Base-by-base conservation (phyloP, 2,888 invertebrate genomes). In the Chrysolina americana region DNA sequence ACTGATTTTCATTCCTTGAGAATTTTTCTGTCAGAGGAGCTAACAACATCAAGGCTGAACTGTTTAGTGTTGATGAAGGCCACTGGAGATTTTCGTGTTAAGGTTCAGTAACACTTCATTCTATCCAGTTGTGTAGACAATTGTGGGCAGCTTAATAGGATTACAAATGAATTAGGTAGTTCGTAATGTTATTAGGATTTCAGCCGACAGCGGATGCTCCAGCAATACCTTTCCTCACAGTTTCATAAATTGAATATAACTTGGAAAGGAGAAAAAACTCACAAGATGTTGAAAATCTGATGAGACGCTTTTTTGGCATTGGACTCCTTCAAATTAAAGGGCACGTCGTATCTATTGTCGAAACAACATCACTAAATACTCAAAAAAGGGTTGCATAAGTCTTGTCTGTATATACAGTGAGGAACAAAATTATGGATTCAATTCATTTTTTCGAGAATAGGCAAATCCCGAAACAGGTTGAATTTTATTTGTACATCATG, bases 61-160 rank as follows among this genome's bases (percentile, higher is more conserved):
- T 59, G 70, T 70, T 70, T 70, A 62, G 41, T 50, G 50, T 70
- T 64, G 53, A 63, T 68, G 70, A 50, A 44, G 65, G 68, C 68
- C 77, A 65, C 77, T 62, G 44, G 77, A 73, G 77, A 77, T 65
- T 74, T 73, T 70, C 77, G 77, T 77, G 77, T 71, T 72, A 59
- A 62, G 68, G 65, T 65, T 59, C 73, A 73, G 48, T 77, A 77
- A 62, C 74, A 73, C 72, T 75, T 77, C 72, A 76, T 72, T 69
- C 68, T 71, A 36, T 70, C 68, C 68, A 70, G 71, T 70, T 68
- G 62, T 66, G 70, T 65, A 68, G 73, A 73, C 65, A 74, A 69
- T 73, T 74, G 70, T 71, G 62, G 74, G 65, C 65, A 66, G 48
- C 65, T 28, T 77, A 77, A 77, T 65, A 62, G 11, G 70, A 73